Evolutionary conservation across 1,140 invertebrate species (phyloP).

Genomic region (Wasmannia auropunctata): DNA sequence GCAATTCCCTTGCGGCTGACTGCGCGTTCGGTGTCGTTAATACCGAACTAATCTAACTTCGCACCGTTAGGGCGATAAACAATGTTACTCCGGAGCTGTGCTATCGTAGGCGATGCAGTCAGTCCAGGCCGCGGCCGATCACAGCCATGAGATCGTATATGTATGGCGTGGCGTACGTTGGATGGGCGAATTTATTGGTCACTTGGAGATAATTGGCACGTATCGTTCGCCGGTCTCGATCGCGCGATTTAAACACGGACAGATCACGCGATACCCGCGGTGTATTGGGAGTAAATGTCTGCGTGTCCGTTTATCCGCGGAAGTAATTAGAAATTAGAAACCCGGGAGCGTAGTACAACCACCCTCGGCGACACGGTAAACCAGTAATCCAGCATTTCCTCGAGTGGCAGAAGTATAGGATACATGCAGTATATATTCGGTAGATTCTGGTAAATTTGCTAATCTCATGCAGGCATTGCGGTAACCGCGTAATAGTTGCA

Average conservation of each 20-base stretch:
- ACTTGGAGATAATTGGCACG: slow-evolving; percentile 58
- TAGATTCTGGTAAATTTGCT: not conserved
- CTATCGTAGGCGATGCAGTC: slow-evolving; percentile 11
- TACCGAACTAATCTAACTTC: slow-evolving; percentile 73
- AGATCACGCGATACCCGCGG: slow-evolving; percentile 25
- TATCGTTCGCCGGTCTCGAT: not conserved
- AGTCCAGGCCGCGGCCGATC: not conserved
- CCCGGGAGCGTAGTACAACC: slow-evolving; percentile 17
- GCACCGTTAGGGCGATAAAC: slow-evolving; percentile 65
- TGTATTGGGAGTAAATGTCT: slow-evolving; percentile 28
- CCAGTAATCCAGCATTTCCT: not conserved
- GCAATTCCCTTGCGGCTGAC: slow-evolving; percentile 36
- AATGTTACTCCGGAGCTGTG: slow-evolving; percentile 52
- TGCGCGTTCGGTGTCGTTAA: slow-evolving; percentile 68
- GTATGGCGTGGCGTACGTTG: not conserved
- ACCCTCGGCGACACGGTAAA: not conserved
- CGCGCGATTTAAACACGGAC: slow-evolving; percentile 31
- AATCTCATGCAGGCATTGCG: not conserved
- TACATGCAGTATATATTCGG: not conserved
- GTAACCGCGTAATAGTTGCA: not conserved
- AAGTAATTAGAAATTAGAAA: slow-evolving; percentile 55
- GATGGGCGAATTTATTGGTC: slow-evolving; percentile 59
- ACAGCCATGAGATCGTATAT: not conserved
- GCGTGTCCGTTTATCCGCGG: not conserved
- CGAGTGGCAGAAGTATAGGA: not conserved